Evolutionary conservation across 2,113 vertebrate species (phyloP), one percentile per base, ranked within the genome.

Genomic region (Nymphicus hollandicus): DNA sequence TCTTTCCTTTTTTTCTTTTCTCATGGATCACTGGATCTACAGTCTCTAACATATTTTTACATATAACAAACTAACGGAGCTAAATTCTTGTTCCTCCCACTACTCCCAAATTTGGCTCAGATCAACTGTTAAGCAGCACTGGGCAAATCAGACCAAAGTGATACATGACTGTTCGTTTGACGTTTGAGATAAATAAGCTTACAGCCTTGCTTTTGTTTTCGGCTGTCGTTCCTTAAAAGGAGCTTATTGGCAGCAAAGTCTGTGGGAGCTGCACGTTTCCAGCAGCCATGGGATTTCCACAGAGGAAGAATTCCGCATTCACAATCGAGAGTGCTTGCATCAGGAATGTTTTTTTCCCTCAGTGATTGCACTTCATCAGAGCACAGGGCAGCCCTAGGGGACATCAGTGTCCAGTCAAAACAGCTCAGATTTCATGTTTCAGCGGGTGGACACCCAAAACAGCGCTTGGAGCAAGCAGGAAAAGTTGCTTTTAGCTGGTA

Each of bases 201-300:
- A n/a, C 81, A 70, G 89, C 55, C 53, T 64, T 29, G 12, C 89
- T 95, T 84, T 87, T 85, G 27, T 56, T 95, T 96, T 87, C 24
- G 1, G 35, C 90, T 52, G 1, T 10, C 2, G 2, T 33, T 56
- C 96, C 93, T 95, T 88, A 93, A 94, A 86, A 93, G 83, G 64
- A 76, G n/a, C 69, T 81, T 76, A 12, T 85, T 96, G 96, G 95
- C 95, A 95, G 61, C 1, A 0, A 37, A 17, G 17, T 61, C 93
- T 91, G 96, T 91, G 93, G 95, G 95, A 96, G 92, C 92, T 56
- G 93, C 88, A 22, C 74, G 3, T 91, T 92, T 81, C 77, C 93
- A 96, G 90, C 95, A 92, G 90, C 88, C 76, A 20, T 93, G 92
- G 96, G 92, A 96, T 95, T 92, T 96, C 93, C 96, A 94, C 2